These are phyloP conservation scores for Pavo muticus DNA, from an alignment of 2,113 vertebrate genomes.

Conservation along the genomic window DNA sequence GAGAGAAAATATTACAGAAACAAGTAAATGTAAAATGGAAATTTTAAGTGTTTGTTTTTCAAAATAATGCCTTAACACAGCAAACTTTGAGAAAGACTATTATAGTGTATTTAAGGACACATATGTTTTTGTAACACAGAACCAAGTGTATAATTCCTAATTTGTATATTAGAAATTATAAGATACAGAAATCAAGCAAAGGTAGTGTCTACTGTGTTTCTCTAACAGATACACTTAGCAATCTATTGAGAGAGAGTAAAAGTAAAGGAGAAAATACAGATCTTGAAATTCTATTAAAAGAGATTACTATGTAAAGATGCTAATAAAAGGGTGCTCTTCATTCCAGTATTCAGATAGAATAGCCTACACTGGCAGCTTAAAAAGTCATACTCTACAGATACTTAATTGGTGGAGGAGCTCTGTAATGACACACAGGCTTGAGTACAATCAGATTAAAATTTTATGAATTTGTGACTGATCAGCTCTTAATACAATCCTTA, in stretches of 20 bases:
- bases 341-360: neutral
- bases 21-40: neutral
- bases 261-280: neutral
- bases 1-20: neutral
- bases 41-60: neutral
- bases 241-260: neutral
- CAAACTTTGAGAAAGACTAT: neutral
- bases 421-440: neutral
- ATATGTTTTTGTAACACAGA: neutral
- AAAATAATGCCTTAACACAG: neutral
- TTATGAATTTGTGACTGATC: neutral
- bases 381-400: neutral
- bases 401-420: neutral
- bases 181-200: neutral
- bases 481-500: neutral
- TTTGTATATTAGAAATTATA: neutral
- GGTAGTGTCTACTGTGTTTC: neutral
- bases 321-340: neutral
- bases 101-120: neutral
- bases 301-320: neutral
- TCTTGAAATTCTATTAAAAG: neutral
- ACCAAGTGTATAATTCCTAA: neutral
- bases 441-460: neutral
- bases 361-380: neutral
- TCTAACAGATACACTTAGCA: neutral